Base-by-base conservation (phyloP, 92 coral and sea anemone genomes). In the Desmophyllum pertusum region DNA sequence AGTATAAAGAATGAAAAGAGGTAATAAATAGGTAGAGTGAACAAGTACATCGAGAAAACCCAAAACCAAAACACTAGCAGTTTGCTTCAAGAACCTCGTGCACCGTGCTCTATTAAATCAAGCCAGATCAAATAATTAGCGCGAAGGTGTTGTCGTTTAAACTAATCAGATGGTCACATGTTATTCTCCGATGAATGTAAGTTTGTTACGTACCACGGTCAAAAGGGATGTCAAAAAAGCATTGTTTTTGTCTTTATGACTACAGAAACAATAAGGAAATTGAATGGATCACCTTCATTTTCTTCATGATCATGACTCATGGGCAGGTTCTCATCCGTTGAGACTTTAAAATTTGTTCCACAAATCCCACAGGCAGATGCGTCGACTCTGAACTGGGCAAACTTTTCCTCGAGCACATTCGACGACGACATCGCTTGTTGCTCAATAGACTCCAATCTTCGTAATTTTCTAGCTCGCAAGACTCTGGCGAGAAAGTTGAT, bases 291-390 rank as follows among this genome's bases (percentile, higher is more conserved):
- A 81, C 86, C 79, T 73, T 70, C 78, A 33, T 36, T 29, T 21
- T 42, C 80, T 41, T 3, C 79, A 13, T 45, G 40, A n/a, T n/a
- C n/a, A n/a, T n/a, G n/a, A n/a, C 7, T 18, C 18, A 2, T 55
- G 40, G 27, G 38, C 17, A 46, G 10, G 10, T 7, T 39, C 4
- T 71, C 65, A 0, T 85, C 81, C 4, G 42, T 9, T 37, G 63
- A 17, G 23, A 61, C 2, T 71, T 43, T 31, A 30, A 90, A 86
- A 14, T 42, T 29, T n/a, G 69, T 89, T 65, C 94, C 94, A 81
- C 98, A 95, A 45, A 95, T 88, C 25, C 91, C 84, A 66, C 97
- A 93, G 4, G 90, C 92, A 43, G 92, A 81, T 70, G 80, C 70
- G 87, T 95, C 98, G 27, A 90, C 73, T 70, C 80, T 92, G 80